Conservation (phyloP, 2,113 vertebrate genomes). For the Origma solitaria region DNA sequence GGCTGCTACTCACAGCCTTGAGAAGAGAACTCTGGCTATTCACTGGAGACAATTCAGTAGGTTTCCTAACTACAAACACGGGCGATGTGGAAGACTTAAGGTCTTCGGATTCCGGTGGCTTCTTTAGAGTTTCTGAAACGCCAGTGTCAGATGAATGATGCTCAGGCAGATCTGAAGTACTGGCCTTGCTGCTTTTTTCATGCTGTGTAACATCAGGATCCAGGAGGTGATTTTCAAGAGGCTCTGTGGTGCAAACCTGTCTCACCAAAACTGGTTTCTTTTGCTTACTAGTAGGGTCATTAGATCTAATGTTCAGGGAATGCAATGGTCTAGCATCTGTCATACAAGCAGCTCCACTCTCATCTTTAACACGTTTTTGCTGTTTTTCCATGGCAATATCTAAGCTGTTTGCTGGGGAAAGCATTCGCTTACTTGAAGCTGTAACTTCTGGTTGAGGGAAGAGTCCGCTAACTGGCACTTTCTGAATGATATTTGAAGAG, state of each 20-base stretch:
- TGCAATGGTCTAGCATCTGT: slow-evolving; percentile 75
- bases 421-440: slow-evolving; percentile 94
- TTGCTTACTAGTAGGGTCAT: slow-evolving; percentile 76
- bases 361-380: slow-evolving; percentile 95
- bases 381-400: slow-evolving; percentile 99
- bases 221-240: slow-evolving; percentile 78
- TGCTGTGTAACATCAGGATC: slow-evolving; percentile 75
- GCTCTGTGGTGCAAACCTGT: slow-evolving; percentile 91
- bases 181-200: slow-evolving; percentile 53
- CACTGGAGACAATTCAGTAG: slow-evolving; percentile 51
- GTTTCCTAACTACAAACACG: slow-evolving; percentile 21
- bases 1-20: slow-evolving; percentile 71
- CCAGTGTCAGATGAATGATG: slow-evolving; percentile 53
- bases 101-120: slow-evolving; percentile 71
- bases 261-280: slow-evolving; percentile 89
- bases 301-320: slow-evolving; percentile 74
- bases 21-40: slow-evolving; percentile 54
- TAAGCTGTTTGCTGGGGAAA: slow-evolving; percentile 96
- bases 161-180: slow-evolving; percentile 40
- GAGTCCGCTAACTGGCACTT: slow-evolving; percentile 82
- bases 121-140: slow-evolving; percentile 58
- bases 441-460: slow-evolving; percentile 89
- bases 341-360: slow-evolving; percentile 85
- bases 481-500: slow-evolving; percentile 76
- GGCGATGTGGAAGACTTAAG: slow-evolving; percentile 40